Conservation (phyloP, 2,113 vertebrate species). For the Pandion haliaetus region DNA sequence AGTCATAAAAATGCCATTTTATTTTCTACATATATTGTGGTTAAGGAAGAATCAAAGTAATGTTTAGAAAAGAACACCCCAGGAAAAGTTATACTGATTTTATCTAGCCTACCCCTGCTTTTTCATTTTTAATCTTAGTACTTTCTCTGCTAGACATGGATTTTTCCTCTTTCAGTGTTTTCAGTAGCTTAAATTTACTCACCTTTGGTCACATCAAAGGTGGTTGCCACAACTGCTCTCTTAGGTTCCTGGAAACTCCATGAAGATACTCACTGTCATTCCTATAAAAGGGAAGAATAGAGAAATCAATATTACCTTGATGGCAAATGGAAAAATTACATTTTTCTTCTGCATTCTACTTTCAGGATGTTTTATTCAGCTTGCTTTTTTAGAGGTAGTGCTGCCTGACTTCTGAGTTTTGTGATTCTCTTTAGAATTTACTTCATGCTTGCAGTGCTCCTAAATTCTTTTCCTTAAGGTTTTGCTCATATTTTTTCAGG, state of each 20-base stretch:
- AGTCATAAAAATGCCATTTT: constrained; percentile 44
- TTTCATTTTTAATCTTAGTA: constrained; percentile 47
- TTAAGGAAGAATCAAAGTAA: constrained; percentile 38
- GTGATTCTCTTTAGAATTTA: background rate
- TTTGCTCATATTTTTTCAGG: background rate
- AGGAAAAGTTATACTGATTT: constrained; percentile 55
- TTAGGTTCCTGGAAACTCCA: background rate
- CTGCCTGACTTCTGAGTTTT: background rate
- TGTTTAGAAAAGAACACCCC: constrained; percentile 50
- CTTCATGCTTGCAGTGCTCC: background rate
- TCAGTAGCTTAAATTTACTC: constrained; percentile 23
- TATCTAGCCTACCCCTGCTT: constrained; percentile 22
- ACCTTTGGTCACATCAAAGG: background rate
- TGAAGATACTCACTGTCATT: background rate
- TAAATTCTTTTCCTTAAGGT: background rate
- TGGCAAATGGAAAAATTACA: background rate
- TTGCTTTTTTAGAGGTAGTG: background rate
- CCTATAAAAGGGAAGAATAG: background rate
- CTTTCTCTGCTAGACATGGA: constrained; percentile 8
- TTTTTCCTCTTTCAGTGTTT: constrained; percentile 50
- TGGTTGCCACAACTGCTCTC: background rate
- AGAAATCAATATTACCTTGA: constrained; percentile 18
- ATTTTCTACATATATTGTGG: constrained; percentile 43
- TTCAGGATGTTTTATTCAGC: background rate
- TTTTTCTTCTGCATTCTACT: background rate